Base-by-base conservation (phyloP, 2,113 vertebrate genomes). In the Chamaetylas fuelleborni region DNA sequence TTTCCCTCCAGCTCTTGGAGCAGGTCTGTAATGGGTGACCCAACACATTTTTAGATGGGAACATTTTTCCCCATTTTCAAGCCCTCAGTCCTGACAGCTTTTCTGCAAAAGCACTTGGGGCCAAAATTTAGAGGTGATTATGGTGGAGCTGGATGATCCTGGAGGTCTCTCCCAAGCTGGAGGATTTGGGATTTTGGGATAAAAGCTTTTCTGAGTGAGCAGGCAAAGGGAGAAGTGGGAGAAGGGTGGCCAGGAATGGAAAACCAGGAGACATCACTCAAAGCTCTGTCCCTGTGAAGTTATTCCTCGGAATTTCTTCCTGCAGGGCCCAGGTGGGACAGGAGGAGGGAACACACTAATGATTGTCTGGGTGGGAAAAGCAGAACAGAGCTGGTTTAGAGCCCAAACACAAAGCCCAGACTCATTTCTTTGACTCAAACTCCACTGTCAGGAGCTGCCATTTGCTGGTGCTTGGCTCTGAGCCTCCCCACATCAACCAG, bases 281-380 rank as follows among this genome's bases (percentile, higher is more conserved):
- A 45, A 94, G 38, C 60, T 67, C 48, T 33, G 7, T 19, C 53
- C 42, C 81, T 51, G 33, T 4, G 34, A 48, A 19, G 6, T 42
- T 20, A 11, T 29, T 45, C 51, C 66, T 70, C 56, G 76, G 64
- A 8, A 47, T 73, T 69, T 22, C 50, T 13, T 53, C 77, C 69
- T 83, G 28, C 50, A 92, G 40, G 0, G 2, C 56, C 54, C 76
- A 16, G 14, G 42, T 48, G 50, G 67, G 60, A 57, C 22, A 50
- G 43, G 26, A 64, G 8, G 22, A 34, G 54, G n/a, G 14, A 24
- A 11, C 18, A 19, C 2, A 0, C n/a, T 2, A 12, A 42, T 2
- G 60, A 45, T 4, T 4, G 9, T 56, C 42, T 61, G 33, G 15
- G 56, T 15, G 69, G 48, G 40, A 71, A 83, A 76, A 8, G 33